Evolutionary conservation across 1,140 invertebrate species (phyloP), one percentile per base, ranked within the genome.

Genomic region (Cherax destructor): DNA sequence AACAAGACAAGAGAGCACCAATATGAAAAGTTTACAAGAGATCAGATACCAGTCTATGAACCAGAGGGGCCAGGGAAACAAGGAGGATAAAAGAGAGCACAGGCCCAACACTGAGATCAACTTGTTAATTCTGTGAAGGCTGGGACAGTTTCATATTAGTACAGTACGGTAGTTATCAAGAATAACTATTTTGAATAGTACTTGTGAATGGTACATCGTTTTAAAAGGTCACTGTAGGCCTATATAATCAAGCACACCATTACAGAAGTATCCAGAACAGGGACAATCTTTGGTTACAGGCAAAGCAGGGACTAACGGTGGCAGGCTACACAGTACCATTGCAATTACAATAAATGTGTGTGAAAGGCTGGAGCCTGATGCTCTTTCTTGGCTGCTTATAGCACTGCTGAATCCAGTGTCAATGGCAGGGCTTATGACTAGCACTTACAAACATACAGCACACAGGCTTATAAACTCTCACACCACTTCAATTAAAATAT

Each of bases 201-300:
- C 52, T 85, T 85, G 30, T 69, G 83, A 74, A 50, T 74, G 69
- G 41, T 85, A 50, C 41, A 85, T 85, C 61, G n/a, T 69, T 41
- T 41, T 49, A 85, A 85, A 69, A 72, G 83, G 79, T 74, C 69
- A 74, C 69, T 74, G 69, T 56, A 69, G 61, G 47, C 77, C 74
- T 79, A 78, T 76, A 61, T 56, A 80, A 79, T 85, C 59, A 91
- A 91, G 88, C n/a, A 91, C 89, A 91, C 81, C 83, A 69, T 91
- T 79, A 88, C 56, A 88, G 79, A 76, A 91, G 49, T 49, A 90
- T 74, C 59, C 76, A 77, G 50, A 77, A 84, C 72, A 77, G 16
- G 69, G 83, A 91, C 52, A 91, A 91, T 91, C 88, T 91, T 91
- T 91, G 89, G 89, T 91, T 85, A 91, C 77, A 83, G 80, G 81